A percentile compares a stretch with the other conserved stretches of the same genome.
These are phyloP conservation scores for Sceloporus undulatus DNA, from an alignment of 2,113 vertebrate genomes.

Conservation along the genomic window DNA sequence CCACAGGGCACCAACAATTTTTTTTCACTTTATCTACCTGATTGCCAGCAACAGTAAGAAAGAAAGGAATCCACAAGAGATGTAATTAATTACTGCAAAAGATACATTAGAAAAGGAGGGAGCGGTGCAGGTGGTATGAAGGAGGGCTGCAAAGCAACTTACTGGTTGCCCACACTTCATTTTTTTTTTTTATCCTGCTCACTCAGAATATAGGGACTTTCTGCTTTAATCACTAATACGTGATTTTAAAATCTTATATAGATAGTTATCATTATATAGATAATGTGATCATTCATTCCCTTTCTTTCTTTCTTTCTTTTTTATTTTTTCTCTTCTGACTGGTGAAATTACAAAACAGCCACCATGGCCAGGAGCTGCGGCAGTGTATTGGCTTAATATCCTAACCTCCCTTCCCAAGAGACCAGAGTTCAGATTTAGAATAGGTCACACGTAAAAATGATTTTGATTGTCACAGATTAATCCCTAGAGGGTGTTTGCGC, in stretches of 20 bases:
- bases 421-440: conserved; percentile 9
- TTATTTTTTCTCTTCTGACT: accelerated
- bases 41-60: conserved; percentile 67
- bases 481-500: accelerated
- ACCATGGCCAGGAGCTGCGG: neutral
- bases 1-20: conserved; percentile 72
- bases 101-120: conserved; percentile 56
- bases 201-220: neutral
- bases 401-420: neutral
- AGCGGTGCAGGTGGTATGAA: conserved; percentile 47
- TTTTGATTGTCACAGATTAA: accelerated
- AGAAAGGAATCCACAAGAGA: conserved; percentile 66
- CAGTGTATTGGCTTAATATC: neutral
- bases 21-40: conserved; percentile 73
- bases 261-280: neutral
- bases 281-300: accelerated
- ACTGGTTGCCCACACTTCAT: neutral
- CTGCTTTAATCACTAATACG: accelerated
- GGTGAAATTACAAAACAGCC: neutral
- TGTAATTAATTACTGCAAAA: conserved; percentile 69
- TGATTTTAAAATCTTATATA: neutral
- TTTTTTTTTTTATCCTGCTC: neutral
- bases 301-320: accelerated
- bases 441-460: neutral
- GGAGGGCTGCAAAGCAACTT: conserved; percentile 26